Evolutionary conservation across 2,113 vertebrate genomes (phyloP).

Genomic region (Cryptotis parvus): DNA sequence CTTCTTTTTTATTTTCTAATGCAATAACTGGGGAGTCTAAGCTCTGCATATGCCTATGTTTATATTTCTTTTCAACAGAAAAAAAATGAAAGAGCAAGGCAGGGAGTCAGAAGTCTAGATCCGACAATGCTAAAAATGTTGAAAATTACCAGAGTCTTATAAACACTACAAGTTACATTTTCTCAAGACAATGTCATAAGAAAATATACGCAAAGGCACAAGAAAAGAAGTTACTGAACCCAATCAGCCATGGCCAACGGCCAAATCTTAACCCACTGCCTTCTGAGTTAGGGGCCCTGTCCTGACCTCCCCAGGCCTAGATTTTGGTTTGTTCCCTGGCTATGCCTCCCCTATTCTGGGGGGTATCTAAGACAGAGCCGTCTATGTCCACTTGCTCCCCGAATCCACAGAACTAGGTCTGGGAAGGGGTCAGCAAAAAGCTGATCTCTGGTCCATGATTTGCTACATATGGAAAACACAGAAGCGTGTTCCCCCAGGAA

Average conservation of each 20-base stretch:
- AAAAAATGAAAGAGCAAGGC: not conserved
- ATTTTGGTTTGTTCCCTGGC: rapidly evolving
- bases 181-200: not conserved
- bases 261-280: no score
- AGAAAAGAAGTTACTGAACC: no score
- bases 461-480: no score
- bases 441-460: no score
- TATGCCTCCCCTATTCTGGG: rapidly evolving
- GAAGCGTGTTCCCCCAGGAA: not conserved
- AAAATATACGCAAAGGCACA: not conserved
- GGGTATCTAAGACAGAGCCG: not conserved
- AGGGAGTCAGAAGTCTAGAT: not conserved
- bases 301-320: not conserved
- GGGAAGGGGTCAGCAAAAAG: no score
- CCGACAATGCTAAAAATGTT: not conserved
- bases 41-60: not conserved
- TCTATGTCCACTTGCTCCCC: not conserved
- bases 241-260: no score
- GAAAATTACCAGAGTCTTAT: not conserved
- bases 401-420: rapidly evolving
- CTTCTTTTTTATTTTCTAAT: constrained; percentile 40
- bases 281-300: not conserved
- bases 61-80: not conserved
- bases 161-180: not conserved
- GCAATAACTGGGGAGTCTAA: not conserved